phyloP scores from a whole-genome alignment of 2,888 invertebrate genomes.

The Rhagonycha fulva region DNA sequence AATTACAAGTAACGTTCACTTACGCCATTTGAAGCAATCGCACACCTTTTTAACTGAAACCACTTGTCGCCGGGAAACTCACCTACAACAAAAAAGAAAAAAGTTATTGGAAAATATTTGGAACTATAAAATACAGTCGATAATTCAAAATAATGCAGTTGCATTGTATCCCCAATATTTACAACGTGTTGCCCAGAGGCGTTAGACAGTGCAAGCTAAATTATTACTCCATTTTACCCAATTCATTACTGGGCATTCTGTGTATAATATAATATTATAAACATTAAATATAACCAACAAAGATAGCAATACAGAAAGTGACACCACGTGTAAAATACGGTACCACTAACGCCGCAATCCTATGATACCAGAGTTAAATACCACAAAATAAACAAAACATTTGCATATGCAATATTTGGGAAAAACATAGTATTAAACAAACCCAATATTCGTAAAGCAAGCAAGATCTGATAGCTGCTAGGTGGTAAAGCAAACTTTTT shows the following conservation, averaged over 20 bases:
- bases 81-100: slow-evolving; percentile 38
- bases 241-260: slow-evolving; percentile 41
- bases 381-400: slow-evolving; percentile 24
- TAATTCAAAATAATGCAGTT: slow-evolving; percentile 10
- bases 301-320: slow-evolving; percentile 42
- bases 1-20: slow-evolving; percentile 40
- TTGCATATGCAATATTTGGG: neutral
- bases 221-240: slow-evolving; percentile 48
- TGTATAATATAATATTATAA: slow-evolving; percentile 29
- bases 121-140: neutral
- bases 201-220: slow-evolving; percentile 52
- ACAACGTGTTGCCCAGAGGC: slow-evolving; percentile 47
- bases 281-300: slow-evolving; percentile 29
- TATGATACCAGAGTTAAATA: slow-evolving; percentile 46
- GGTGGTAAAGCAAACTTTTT: neutral
- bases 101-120: neutral
- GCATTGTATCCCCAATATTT: slow-evolving; percentile 19
- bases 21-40: slow-evolving; percentile 29
- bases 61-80: slow-evolving; percentile 36
- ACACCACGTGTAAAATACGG: slow-evolving; percentile 39
- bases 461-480: neutral
- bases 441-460: neutral
- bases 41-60: slow-evolving; percentile 10
- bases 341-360: slow-evolving; percentile 37
- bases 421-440: neutral